Conservation (phyloP, 2,797 vertebrate genomes). For the Odontamblyopus rebecca region DNA sequence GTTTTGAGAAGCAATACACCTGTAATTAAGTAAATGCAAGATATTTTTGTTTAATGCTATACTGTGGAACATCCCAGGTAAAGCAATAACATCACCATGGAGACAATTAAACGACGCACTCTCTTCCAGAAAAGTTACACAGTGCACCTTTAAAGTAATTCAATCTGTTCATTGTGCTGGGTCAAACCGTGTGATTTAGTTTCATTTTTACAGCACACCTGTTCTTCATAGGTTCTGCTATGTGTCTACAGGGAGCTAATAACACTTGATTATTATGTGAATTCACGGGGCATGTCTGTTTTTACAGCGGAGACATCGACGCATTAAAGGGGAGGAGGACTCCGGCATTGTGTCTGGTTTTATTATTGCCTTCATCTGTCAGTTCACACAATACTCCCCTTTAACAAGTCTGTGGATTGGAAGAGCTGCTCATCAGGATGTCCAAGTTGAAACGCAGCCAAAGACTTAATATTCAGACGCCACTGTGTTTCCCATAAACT, state of each 20-base stretch:
- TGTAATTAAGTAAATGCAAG: too few relatives aligned
- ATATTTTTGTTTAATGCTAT: too few relatives aligned
- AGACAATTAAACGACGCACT: too few relatives aligned
- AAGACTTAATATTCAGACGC: constrained; percentile 22
- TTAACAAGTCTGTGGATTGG: constrained; percentile 37
- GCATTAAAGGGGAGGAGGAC: constrained; percentile 57
- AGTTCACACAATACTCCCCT: constrained; percentile 51
- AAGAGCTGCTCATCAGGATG: constrained; percentile 12
- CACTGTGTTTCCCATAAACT: constrained; percentile 25
- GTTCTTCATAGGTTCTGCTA: constrained; percentile 52
- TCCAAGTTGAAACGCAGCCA: constrained; percentile 36
- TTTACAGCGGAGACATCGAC: constrained; percentile 51
- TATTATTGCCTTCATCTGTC: constrained; percentile 64
- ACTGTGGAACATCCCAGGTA: too few relatives aligned
- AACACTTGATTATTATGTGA: constrained; percentile 58
- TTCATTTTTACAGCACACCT: constrained; percentile 65
- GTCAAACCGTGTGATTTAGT: constrained; percentile 34
- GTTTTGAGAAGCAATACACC: too few relatives aligned
- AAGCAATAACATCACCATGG: too few relatives aligned
- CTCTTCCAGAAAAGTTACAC: too few relatives aligned
- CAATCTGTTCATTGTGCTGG: constrained; percentile 49
- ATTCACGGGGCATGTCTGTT: constrained; percentile 55
- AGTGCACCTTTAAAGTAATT: constrained; percentile 36
- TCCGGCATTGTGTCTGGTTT: constrained; percentile 68
- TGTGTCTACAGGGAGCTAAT: constrained; percentile 61